Conservation (phyloP, 2,113 vertebrate genomes). For the Fulmarus glacialis region DNA sequence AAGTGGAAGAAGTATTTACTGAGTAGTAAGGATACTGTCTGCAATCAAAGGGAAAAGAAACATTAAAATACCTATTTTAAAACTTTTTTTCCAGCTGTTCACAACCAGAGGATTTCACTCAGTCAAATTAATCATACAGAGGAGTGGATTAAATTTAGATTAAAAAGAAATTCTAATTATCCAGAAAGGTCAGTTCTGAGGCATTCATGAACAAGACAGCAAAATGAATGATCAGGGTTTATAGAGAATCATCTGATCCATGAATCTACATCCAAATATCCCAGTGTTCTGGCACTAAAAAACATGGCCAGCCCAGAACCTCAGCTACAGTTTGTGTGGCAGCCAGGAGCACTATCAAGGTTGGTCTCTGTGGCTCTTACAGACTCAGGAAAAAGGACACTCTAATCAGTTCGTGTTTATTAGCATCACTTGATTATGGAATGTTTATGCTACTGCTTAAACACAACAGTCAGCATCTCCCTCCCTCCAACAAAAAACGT, state of each 20-base stretch:
- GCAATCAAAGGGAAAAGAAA: not conserved
- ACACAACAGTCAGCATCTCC: not conserved
- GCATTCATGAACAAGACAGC: not conserved
- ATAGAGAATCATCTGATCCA: not conserved
- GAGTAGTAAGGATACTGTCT: not conserved
- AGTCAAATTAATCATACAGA: not conserved
- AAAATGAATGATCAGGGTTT: not conserved
- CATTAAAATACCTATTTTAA: not conserved
- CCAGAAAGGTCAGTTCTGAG: not conserved
- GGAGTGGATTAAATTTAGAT: not conserved
- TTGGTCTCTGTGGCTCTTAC: not conserved
- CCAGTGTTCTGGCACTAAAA: not conserved
- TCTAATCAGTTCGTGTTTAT: not conserved
- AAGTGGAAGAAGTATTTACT: not conserved
- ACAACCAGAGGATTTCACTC: not conserved
- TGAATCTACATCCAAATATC: not conserved
- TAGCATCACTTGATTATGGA: not conserved
- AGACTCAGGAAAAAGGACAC: not conserved
- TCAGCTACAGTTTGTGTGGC: not conserved
- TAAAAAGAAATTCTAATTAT: not conserved
- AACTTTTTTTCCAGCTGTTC: not conserved
- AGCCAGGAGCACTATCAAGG: not conserved
- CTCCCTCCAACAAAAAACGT: not conserved
- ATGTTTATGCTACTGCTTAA: not conserved
- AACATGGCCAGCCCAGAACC: not conserved